These are phyloP conservation scores for Protophormia terraenovae DNA, from an alignment of 2,888 invertebrate genomes.

Conservation along the genomic window DNA sequence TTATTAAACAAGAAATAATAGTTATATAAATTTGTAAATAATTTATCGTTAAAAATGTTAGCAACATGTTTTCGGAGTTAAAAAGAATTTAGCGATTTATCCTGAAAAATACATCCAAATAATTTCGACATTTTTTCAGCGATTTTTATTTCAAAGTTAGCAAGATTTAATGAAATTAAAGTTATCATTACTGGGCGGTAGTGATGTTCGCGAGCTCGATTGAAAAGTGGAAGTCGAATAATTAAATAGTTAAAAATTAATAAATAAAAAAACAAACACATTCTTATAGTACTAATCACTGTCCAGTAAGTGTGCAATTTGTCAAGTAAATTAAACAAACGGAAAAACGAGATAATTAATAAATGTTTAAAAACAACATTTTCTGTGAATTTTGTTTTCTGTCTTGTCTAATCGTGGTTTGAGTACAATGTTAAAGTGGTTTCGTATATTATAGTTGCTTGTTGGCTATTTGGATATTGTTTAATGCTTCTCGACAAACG, in stretches of 20 bases:
- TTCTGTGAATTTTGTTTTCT: conserved; percentile 34
- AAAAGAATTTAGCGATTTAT: no score
- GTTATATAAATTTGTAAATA: no score
- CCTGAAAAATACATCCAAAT: no score
- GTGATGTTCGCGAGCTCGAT: conserved; percentile 49
- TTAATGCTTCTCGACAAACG: conserved; percentile 11
- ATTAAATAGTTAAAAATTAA: conserved; percentile 41
- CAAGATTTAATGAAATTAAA: no score
- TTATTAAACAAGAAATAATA: no score
- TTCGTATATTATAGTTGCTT: conserved; percentile 35
- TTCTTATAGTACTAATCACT: conserved; percentile 28
- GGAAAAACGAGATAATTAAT: not conserved
- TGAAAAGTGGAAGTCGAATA: conserved; percentile 46
- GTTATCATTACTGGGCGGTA: conserved; percentile 12
- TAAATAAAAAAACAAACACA: conserved; percentile 17
- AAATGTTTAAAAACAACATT: not conserved
- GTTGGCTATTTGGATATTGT: conserved; percentile 37
- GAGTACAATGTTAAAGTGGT: conserved; percentile 47
- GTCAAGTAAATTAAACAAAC: not conserved
- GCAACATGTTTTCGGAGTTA: no score
- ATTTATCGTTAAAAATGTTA: no score
- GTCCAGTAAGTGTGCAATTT: conserved; percentile 24
- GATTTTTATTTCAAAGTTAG: no score
- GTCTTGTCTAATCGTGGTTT: conserved; percentile 48
- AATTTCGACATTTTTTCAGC: no score